Base-by-base conservation (phyloP, 92 coral and sea anemone genomes). In the Epizoanthus illoricatus region DNA sequence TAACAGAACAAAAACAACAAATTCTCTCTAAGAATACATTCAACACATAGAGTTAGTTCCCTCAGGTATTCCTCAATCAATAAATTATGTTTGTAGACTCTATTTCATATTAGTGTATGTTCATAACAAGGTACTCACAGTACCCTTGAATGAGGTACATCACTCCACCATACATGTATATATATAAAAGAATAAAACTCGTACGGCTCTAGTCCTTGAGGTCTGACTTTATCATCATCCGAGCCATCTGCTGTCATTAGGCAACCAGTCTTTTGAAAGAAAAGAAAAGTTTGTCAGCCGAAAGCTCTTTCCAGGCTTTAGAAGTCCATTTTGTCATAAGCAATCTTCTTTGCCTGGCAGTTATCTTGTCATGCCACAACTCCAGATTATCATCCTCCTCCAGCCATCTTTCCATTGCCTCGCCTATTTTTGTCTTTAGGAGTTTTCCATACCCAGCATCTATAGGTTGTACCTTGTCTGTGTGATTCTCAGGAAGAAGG, bases 291-390 rank as follows among this genome's bases (percentile, higher is more conserved):
- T 21, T 23, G 4, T 76, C 81, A 57, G 54, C 81, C n/a, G 81
- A 76, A 36, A 76, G 81, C 39, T 76, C 81, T 12, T 36, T 58
- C 81, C 81, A 76, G n/a, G 81, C 81, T 76, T 33, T 70, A 76
- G 70, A 9, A 58, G 81, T 59, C 68, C 81, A 76, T 59, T 76
- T 76, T 23, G 68, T 76, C 68, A 76, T 76, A 2, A 76, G 20
- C 12, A 76, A 39, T 59, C 81, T 76, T 59, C 81, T 59, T 24
- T 21, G 13, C 5, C 43, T 76, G 47, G 81, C 69, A 33, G 45
- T 5, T 4, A 58, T 18, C 55, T 76, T 76, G 11, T 76, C 70
- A 76, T 76, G 81, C 81, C 81, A 76, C n/a, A 76, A 23, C 45
- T 76, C 81, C 71, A 76, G 19, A 47, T 76, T 76, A 5, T 28